Base-by-base conservation (phyloP, 2,888 invertebrate species). In the Orchesellides sinensis region DNA sequence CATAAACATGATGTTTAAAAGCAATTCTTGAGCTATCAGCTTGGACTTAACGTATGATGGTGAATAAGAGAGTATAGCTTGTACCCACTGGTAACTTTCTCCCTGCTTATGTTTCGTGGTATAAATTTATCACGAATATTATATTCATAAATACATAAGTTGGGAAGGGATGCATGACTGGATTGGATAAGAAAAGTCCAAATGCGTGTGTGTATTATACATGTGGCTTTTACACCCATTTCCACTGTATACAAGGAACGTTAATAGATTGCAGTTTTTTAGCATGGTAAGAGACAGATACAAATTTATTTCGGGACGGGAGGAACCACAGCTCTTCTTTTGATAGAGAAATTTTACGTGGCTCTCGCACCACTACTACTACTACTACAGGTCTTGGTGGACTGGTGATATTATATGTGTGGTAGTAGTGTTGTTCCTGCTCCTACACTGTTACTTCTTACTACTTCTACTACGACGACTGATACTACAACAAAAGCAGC, bases 31-130 rank as follows among this genome's bases (percentile, higher is more conserved):
- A 10, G 32, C 2, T 40, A n/a, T 40, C n/a, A 40, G 10, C n/a
- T 5, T 40, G 10, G 40, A 40, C 10, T 40, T 10, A n/a, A 2
- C 10, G 40, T 40, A 56, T 70, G 40, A 27, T 35, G 40, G 17
- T 56, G 14, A 56, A 59, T 35, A 70, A 56, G 70, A 70, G 56
- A 70, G 70, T 54, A n/a, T 59, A 40, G 14, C 56, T 59, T 25
- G 56, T 69, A 69, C 70, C 56, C 56, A 23, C 4, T 70, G 25
- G 45, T 59, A 23, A 52, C 35, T 29, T 54, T 70, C 54, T 70
- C 40, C 14, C 69, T 52, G 14, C 12, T 29, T 69, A 14, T 54
- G 19, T 17, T 14, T 69, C 35, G n/a, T n/a, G n/a, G n/a, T 54
- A 54, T 69, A 32, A 52, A 52, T 52, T 49, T 6, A 4, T 29